Evolutionary conservation across 2,797 vertebrate species (phyloP), one percentile per base, ranked within the genome.

Genomic region (Tolypeutes matacus): DNA sequence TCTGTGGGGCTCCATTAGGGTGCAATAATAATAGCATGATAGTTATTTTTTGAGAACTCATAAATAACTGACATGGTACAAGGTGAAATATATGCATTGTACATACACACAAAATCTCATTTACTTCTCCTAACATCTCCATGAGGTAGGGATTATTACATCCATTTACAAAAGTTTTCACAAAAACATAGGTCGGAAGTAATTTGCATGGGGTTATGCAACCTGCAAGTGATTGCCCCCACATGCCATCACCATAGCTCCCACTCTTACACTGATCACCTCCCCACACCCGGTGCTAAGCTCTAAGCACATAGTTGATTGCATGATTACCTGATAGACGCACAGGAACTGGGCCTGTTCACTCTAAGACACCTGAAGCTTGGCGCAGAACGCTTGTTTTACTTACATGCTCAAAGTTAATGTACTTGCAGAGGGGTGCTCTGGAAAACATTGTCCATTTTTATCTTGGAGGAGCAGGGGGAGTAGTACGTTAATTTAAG

Each of bases 401-500:
- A 86, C 4, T 46, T 31, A 77, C 27, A 80, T 4, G 49, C 9
- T 12, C 0, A 29, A 29, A 70, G 25, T n/a, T 65, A 27, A 69
- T 58, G 77, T 64, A 42, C 69, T 77, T 64, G 4, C 56, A 93
- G 36, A 39, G 25, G 49, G 11, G 29, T 25, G 29, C 20, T 91
- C 80, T 69, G 67, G 76, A 92, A 85, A 94, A 46, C 25, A 84
- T 4, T 87, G 60, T 49, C 17, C 21, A 62, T 93, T 93, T 94
- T 34, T 34, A 36, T 15, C 14, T 81, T 64, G 11, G 15, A 36
- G 64, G 10, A 75, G 2, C 36, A 78, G 80, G n/a, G 65, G 21
- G 46, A 77, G 8, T 29, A 29, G 46, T 13, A 1, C 11, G 76
- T 53, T 15, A 34, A 92, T 31, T 72, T 58, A 49, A 18, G 17